Conservation (phyloP, 1,140 invertebrate genomes). For the Catajapyx aquilonaris region DNA sequence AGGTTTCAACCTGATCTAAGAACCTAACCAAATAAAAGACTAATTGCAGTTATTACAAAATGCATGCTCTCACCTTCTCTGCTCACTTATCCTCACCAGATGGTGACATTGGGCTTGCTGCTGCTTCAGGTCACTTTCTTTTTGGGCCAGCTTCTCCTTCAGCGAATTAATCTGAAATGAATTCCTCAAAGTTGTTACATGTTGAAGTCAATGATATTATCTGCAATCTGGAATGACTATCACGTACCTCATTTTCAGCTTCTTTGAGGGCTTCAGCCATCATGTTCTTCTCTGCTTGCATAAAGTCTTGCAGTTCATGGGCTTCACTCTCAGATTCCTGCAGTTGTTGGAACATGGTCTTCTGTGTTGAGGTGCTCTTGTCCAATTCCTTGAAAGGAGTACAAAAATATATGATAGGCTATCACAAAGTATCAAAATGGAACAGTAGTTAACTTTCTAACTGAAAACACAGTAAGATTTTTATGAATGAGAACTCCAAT, state of each 20-base stretch:
- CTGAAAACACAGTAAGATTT: too few species aligned
- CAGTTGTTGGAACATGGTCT: constrained; percentile 40
- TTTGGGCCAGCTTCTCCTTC: constrained; percentile 10
- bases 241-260: constrained; percentile 38
- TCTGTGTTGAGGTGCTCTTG: constrained; percentile 38
- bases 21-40: too few species aligned
- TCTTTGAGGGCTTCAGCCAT: constrained; percentile 50
- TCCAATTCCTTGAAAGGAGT: constrained; percentile 39
- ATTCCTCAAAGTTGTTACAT: too few species aligned
- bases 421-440: too few species aligned
- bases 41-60: too few species aligned
- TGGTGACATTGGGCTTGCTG: constrained; percentile 55
- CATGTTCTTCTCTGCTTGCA: constrained; percentile 50
- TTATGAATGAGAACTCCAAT: too few species aligned
- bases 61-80: constrained; percentile 35
- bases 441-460: too few species aligned
- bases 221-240: too few species aligned
- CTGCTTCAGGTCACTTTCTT: constrained; percentile 32
- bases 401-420: too few species aligned
- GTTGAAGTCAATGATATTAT: too few species aligned
- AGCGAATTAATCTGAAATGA: constrained; percentile 3
- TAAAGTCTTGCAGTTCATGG: constrained; percentile 49
- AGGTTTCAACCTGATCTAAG: too few species aligned
- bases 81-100: constrained; percentile 52
- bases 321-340: constrained; percentile 45